Evolutionary conservation across 1,140 invertebrate genomes (phyloP).

Genomic region (Cydia strobilella): DNA sequence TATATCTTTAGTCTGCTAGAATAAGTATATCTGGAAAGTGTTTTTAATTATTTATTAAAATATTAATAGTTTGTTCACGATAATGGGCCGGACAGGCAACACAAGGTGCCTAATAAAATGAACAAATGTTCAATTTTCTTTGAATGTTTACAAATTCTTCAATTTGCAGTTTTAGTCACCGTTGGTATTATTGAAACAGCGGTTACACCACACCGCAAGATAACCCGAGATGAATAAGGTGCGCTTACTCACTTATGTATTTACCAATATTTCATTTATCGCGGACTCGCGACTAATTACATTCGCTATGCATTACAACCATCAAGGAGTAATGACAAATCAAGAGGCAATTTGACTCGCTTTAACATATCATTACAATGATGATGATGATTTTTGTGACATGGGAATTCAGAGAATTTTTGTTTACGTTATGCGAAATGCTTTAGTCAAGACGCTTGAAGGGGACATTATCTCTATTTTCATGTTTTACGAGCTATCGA

Average conservation of each 20-base stretch:
- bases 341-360: neutral
- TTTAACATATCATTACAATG: too few relatives aligned
- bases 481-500: too few relatives aligned
- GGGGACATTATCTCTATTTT: too few relatives aligned
- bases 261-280: slow-evolving; percentile 50
- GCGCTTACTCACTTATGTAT: slow-evolving; percentile 42
- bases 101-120: neutral
- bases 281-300: slow-evolving; percentile 41
- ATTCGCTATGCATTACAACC: slow-evolving; percentile 42
- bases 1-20: too few relatives aligned
- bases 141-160: slow-evolving; percentile 6
- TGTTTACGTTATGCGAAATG: too few relatives aligned
- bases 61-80: neutral
- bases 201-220: slow-evolving; percentile 26
- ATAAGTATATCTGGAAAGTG: too few relatives aligned
- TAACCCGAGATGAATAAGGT: slow-evolving; percentile 40
- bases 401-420: neutral
- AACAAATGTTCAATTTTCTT: neutral
- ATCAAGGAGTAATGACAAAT: slow-evolving; percentile 3
- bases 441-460: too few relatives aligned
- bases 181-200: neutral
- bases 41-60: neutral
- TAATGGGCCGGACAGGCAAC: too few relatives aligned
- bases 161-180: slow-evolving; percentile 13
- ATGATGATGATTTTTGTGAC: neutral